phyloP scores from a whole-genome alignment of 2,797 vertebrate species.

The Ibycter americanus region DNA sequence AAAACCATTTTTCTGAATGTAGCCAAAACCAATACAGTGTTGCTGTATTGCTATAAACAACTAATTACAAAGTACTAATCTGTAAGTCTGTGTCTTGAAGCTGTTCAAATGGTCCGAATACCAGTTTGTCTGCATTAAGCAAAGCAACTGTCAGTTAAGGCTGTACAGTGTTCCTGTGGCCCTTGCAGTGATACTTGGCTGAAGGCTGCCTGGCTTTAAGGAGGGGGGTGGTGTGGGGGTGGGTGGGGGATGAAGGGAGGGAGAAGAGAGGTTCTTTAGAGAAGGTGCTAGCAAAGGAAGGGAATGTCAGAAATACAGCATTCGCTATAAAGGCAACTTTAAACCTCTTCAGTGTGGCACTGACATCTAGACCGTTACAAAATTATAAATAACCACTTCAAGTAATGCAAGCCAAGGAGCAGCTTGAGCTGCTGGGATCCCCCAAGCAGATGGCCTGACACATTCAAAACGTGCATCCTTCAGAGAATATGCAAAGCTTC shows the following conservation, averaged over 20 bases:
- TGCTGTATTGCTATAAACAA: neutral
- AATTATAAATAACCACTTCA: neutral
- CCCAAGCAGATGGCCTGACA: constrained; percentile 43
- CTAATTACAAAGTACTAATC: neutral
- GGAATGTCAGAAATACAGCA: neutral
- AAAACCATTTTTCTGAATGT: neutral
- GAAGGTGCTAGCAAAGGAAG: neutral
- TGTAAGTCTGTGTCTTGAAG: neutral
- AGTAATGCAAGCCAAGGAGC: constrained; percentile 32
- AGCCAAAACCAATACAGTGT: neutral
- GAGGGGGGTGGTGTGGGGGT: too few relatives aligned
- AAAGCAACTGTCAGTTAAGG: neutral
- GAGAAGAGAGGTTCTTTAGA: neutral
- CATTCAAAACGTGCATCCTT: neutral
- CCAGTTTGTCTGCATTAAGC: neutral
- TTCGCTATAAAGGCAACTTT: neutral
- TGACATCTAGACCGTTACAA: neutral
- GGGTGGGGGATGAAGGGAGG: neutral
- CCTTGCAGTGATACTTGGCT: neutral
- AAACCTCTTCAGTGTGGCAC: neutral
- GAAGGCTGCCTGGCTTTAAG: neutral
- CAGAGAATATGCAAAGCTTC: neutral
- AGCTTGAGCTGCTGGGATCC: constrained; percentile 34
- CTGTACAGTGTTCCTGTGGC: neutral
- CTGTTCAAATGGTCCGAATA: neutral